Base-by-base conservation (phyloP, 2,888 invertebrate genomes). In the Synanthedon tipuliformis region DNA sequence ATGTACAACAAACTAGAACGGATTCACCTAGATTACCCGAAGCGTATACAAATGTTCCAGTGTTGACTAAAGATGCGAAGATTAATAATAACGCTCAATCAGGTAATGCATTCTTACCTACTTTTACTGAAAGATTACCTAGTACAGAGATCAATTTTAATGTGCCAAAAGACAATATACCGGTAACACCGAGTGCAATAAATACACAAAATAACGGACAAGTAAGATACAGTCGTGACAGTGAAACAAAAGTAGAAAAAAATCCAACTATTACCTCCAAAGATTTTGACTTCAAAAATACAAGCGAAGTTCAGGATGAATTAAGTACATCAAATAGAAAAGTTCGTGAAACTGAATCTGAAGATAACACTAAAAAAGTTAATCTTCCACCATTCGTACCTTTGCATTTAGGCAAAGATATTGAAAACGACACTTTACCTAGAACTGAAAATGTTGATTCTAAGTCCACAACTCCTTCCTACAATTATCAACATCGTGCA, bases 21-120 rank as follows among this genome's bases (percentile, higher is more conserved):
- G 53, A 51, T n/a, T 34, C 52, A 27, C 48, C 52, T 11, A 51
- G 52, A 48, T 16, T 23, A 11, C 50, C 52, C 5, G 50, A 54
- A 7, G 2, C 45, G 2, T 13, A 45, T n/a, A 13, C 45, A n/a
- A 45, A 45, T 15, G 45, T 45, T 45, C 45, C 45, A 13, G 45
- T 45, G 5, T 15, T 45, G 45, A 13, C 15, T 8, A 45, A 45
- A 15, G 45, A 45, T 15, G 8, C 45, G 15, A 45, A 45, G 12
- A 15, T 45, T 13, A 45, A 45, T 13, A 13, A 45, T 15, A 45
- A 45, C 45, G 15, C 13, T 3, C n/a, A n/a, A 13, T 13, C n/a
- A 13, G 45, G 45, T 15, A 45, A 45, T 45, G 13, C 45, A 45
- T n/a, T 13, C 11, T 1, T 8, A 1, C 7, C 7, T 12, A 45